A percentile compares a stretch with the other conserved stretches of the same genome.
These are phyloP conservation scores for Pterocles orientalis DNA, from an alignment of 2,113 vertebrate species.

Conservation along the genomic window DNA sequence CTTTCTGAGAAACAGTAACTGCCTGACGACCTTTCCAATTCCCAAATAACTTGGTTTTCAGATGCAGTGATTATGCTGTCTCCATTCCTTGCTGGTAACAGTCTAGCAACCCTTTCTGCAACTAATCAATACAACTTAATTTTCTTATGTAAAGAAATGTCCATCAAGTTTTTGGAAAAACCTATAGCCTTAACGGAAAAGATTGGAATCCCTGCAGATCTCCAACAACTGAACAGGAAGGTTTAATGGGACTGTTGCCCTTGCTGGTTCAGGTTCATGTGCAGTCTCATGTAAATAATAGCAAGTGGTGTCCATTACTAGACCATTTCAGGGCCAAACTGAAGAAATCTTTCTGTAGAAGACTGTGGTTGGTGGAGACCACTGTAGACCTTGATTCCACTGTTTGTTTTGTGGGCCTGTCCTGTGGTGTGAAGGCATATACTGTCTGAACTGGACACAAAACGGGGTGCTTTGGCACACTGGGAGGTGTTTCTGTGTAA, in stretches of 20 bases:
- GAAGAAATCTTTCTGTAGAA: not conserved
- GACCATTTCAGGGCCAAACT: not conserved
- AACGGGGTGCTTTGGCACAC: not conserved
- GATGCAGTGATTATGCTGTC: not conserved
- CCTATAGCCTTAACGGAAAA: not conserved
- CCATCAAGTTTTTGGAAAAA: not conserved
- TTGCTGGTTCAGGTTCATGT: not conserved
- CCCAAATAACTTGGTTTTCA: not conserved
- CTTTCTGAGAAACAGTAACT: not conserved
- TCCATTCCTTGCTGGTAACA: not conserved
- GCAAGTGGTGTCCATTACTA: not conserved
- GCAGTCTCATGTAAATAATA: not conserved
- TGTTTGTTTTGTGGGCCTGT: not conserved
- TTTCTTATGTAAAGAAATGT: not conserved
- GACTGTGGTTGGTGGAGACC: not conserved
- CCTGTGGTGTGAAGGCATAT: not conserved
- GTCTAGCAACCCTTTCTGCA: not conserved
- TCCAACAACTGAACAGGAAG: not conserved
- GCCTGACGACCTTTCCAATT: not conserved
- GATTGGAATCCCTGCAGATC: not conserved
- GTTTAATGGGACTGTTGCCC: not conserved
- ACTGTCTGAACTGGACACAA: not conserved
- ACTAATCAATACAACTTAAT: not conserved
- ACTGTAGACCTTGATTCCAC: not conserved
- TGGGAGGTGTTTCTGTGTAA: rapidly evolving